phyloP scores from a whole-genome alignment of 2,797 vertebrate species.

The Manis crassicaudata region DNA sequence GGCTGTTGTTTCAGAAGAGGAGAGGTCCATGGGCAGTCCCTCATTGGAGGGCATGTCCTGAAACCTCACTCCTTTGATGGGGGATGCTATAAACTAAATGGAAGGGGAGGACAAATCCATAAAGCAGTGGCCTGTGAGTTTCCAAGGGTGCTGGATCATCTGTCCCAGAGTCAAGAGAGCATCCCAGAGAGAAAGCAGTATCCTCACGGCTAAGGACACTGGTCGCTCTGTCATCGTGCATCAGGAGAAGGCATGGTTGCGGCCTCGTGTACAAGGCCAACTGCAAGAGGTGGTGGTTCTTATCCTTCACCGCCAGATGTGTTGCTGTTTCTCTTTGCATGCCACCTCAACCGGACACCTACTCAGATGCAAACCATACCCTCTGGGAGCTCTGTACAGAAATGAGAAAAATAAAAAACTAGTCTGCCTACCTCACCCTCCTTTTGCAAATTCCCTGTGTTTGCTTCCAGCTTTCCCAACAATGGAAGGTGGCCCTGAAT shows the following conservation, averaged over 20 bases:
- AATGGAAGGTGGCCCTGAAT: neutral
- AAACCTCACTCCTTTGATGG: neutral
- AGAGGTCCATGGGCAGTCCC: neutral
- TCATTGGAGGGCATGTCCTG: neutral
- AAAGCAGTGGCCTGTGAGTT: neutral
- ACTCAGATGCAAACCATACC: neutral
- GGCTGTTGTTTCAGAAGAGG: neutral
- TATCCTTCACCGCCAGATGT: neutral
- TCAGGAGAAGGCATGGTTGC: neutral
- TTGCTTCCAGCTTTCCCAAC: neutral
- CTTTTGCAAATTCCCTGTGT: neutral
- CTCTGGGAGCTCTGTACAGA: slow-evolving; percentile 7
- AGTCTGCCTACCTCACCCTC: neutral
- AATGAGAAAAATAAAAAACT: neutral
- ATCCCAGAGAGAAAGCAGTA: neutral
- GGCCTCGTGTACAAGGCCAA: neutral
- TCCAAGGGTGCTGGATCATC: neutral
- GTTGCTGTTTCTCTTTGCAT: neutral
- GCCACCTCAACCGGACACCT: neutral
- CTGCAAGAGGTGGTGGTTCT: neutral
- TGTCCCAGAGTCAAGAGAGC: neutral
- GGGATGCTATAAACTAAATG: neutral
- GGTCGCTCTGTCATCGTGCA: neutral
- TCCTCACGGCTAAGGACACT: neutral
- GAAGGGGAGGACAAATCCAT: neutral